phyloP scores from a whole-genome alignment of 2,797 vertebrate species.

The Anabas testudineus region DNA sequence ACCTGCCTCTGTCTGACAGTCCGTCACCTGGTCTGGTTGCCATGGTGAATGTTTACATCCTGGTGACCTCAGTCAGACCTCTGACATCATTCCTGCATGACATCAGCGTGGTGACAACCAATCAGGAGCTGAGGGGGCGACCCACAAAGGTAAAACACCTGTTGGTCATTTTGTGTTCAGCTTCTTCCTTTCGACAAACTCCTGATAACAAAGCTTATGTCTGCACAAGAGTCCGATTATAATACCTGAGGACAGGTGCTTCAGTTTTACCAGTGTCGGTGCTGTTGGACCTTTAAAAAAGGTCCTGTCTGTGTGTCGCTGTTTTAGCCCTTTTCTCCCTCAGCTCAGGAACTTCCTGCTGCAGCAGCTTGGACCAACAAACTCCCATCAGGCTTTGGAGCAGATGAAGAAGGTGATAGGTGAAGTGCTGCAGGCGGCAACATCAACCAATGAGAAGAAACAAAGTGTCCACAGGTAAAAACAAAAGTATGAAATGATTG shows the following conservation, averaged over 20 bases:
- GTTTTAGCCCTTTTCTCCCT: background rate
- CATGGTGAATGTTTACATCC: constrained; percentile 89
- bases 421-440: constrained; percentile 85
- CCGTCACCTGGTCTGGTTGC: constrained; percentile 79
- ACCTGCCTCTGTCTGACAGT: constrained; percentile 30
- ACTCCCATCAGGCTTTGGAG: constrained; percentile 84
- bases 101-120: constrained; percentile 83
- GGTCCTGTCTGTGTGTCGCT: background rate
- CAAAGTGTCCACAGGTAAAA: constrained; percentile 60
- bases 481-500: background rate
- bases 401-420: constrained; percentile 87
- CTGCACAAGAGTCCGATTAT: no score
- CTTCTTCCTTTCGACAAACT: no score
- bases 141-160: constrained; percentile 83
- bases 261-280: no score
- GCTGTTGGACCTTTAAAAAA: no score
- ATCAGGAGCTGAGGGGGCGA: constrained; percentile 81
- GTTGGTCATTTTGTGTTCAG: background rate
- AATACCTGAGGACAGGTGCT: no score
- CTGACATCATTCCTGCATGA: constrained; percentile 92
- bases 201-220: no score
- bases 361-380: constrained; percentile 81
- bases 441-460: constrained; percentile 75
- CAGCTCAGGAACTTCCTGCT: constrained; percentile 90
- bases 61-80: constrained; percentile 91